A percentile compares a stretch with the other conserved stretches of the same genome.
These are phyloP conservation scores for Oscheius onirici DNA, from an alignment of 2,888 invertebrate genomes.

Conservation along the genomic window DNA sequence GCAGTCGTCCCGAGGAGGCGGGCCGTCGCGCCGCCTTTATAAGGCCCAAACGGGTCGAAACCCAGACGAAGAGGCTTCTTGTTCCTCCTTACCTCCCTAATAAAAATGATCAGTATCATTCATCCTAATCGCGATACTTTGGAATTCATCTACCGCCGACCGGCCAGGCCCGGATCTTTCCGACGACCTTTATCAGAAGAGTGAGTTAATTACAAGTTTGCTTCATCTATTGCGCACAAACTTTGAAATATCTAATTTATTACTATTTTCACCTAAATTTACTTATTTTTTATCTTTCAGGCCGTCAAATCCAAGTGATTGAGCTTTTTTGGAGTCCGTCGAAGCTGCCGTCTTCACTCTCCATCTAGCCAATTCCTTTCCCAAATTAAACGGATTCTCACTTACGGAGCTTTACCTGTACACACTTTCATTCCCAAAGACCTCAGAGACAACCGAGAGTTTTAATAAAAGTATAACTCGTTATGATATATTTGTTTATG, in stretches of 20 bases:
- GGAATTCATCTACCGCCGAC: constrained; percentile 47
- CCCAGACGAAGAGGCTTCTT: not conserved
- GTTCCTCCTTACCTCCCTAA: not conserved
- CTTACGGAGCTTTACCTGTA: constrained; percentile 22
- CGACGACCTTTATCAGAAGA: not conserved
- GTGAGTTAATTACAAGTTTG: constrained; percentile 9
- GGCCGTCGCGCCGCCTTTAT: constrained; percentile 5
- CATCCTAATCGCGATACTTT: constrained; percentile 56
- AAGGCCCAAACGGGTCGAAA: constrained; percentile 3
- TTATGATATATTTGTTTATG: no score
- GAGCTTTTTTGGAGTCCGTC: not conserved
- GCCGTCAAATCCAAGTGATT: not conserved
- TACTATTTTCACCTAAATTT: not conserved
- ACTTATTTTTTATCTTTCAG: constrained; percentile 2
- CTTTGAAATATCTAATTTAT: no score
- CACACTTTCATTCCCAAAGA: not conserved
- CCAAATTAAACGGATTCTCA: constrained; percentile 15
- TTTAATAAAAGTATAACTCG: not conserved
- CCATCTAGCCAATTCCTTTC: constrained; percentile 5
- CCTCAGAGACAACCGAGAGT: constrained; percentile 15
- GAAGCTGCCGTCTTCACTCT: not conserved
- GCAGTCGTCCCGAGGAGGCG: constrained; percentile 23
- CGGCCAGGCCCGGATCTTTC: not conserved
- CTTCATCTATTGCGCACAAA: not conserved
- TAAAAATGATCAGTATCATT: constrained; percentile 60